Base-by-base conservation (phyloP, 2,888 invertebrate genomes). In the Catocala sponsa region DNA sequence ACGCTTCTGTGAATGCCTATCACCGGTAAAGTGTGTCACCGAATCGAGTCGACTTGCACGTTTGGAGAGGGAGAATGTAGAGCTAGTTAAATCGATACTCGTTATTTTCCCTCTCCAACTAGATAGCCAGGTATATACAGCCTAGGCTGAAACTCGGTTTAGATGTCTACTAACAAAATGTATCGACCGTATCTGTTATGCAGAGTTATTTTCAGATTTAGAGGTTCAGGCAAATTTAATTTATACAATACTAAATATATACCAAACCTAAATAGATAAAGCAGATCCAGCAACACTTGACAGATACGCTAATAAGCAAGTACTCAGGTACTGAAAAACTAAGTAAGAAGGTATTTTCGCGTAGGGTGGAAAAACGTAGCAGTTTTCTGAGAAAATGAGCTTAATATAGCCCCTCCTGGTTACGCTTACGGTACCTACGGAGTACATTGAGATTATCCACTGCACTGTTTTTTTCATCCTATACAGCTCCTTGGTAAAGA, bases 41-140 rank as follows among this genome's bases (percentile, higher is more conserved):
- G 75, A 84, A 82, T 82, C 75, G 75, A 85, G 78, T 78, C 76
- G 68, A 73, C 72, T 73, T 73, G 68, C 68, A 65, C 67, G 71
- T 74, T 78, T 70, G 66, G 65, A 63, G 70, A 74, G 75, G 70
- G 73, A 81, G 79, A 82, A 82, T 81, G 80, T 82, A 82, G 81
- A 80, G 78, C 73, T 71, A 72, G 76, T 75, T 81, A 74, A 83
- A 86, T 88, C 87, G 82, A 87, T 88, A 86, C 72, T 73, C 68
- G 77, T 77, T 79, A 83, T 78, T 76, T 81, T 78, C 66, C 25
- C 25, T 63, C 65, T 60, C 72, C 65, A 38, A 38, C 35, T 9
- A 38, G 35, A 66, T 49, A 59, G 63, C 43, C 65, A 59, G 61
- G 55, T 56, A 63, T 47, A 52, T 54, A 55, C 32, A 53, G 48